phyloP scores from a whole-genome alignment of 2,888 invertebrate species.

The Pachliopta kotzebuea region DNA sequence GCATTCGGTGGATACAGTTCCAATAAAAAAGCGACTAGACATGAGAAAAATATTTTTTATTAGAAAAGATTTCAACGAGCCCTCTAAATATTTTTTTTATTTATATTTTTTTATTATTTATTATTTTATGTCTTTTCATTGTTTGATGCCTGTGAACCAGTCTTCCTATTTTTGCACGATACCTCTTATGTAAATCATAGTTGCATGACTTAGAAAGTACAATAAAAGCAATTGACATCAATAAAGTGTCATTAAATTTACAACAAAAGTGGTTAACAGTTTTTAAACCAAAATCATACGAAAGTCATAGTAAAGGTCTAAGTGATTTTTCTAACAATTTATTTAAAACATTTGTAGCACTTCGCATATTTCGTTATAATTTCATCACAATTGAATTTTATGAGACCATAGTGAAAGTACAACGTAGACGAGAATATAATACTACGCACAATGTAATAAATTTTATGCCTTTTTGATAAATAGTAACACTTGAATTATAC shows the following conservation, averaged over 20 bases:
- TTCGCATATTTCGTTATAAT: neutral
- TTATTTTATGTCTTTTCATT: neutral
- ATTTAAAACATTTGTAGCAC: neutral
- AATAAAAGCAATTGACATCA: constrained; percentile 38
- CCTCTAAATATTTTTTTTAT: neutral
- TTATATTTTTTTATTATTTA: neutral
- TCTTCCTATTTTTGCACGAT: constrained; percentile 26
- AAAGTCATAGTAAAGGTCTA: neutral
- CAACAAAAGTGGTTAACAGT: neutral
- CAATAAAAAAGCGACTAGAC: neutral
- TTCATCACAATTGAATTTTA: neutral
- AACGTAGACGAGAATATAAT: neutral
- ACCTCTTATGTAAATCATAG: constrained; percentile 36
- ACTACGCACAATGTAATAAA: neutral
- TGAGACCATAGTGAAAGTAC: neutral
- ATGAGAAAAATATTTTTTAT: too few relatives aligned
- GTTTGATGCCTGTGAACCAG: neutral
- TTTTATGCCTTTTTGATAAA: neutral
- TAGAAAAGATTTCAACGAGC: too few relatives aligned
- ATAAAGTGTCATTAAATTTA: neutral
- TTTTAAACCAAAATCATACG: neutral
- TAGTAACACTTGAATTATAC: too few relatives aligned
- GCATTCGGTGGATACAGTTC: neutral
- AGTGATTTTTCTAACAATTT: neutral
- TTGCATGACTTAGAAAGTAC: constrained; percentile 40